phyloP scores from a whole-genome alignment of 1,140 invertebrate genomes.

The Calycopis cecrops region DNA sequence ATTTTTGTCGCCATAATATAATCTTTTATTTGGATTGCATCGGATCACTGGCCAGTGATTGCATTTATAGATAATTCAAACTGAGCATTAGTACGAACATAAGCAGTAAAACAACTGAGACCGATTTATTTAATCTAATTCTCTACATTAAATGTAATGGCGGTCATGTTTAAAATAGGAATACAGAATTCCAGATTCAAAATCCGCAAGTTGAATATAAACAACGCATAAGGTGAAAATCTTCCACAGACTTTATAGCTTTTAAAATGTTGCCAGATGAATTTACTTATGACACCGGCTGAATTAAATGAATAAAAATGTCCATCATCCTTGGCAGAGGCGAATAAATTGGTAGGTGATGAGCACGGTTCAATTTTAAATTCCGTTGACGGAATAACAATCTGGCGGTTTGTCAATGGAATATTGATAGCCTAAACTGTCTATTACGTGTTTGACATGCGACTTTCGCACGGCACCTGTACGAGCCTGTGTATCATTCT shows the following conservation, averaged over 20 bases:
- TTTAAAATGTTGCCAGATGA: conserved; percentile 8
- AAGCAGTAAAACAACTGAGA: background rate
- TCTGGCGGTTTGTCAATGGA: conserved; percentile 16
- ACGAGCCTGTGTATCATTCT: background rate
- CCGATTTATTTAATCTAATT: conserved; percentile 5
- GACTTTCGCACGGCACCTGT: conserved; percentile 21
- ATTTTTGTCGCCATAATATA: too few relatives aligned
- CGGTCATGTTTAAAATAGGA: background rate
- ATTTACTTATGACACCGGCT: conserved; percentile 18
- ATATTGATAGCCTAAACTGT: conserved; percentile 26
- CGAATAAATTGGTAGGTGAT: conserved; percentile 34
- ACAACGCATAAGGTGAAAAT: background rate
- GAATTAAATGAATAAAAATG: conserved; percentile 33
- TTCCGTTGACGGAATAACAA: conserved; percentile 28
- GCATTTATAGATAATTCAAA: background rate
- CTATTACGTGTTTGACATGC: conserved; percentile 24
- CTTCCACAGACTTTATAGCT: conserved; percentile 1
- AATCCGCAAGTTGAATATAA: conserved; percentile 10
- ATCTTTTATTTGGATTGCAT: too few relatives aligned
- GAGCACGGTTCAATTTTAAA: conserved; percentile 26
- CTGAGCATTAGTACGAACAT: background rate
- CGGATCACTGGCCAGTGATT: background rate
- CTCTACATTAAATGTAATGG: background rate
- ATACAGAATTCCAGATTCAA: conserved; percentile 3
- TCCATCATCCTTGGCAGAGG: conserved; percentile 28